Evolutionary conservation across 2,113 vertebrate genomes (phyloP), one percentile per base, ranked within the genome.

Genomic region (Vulpes lagopus): DNA sequence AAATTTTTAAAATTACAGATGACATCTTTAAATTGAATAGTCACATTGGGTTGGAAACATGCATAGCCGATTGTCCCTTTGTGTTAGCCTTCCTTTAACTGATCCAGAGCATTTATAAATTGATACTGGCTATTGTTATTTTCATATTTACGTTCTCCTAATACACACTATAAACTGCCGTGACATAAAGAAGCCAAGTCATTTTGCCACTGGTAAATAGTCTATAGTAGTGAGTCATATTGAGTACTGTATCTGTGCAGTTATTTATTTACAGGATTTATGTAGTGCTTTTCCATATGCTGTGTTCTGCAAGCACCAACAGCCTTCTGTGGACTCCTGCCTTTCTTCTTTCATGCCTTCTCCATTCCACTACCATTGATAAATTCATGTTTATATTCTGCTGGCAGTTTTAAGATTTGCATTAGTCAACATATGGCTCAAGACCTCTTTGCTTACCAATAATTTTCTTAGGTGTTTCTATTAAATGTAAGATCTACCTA

Each of bases 191-290:
- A 93, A 85, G 32, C 22, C 23, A 80, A 82, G 82, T 30, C 74
- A 81, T 82, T 94, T 88, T 90, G 92, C 64, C 79, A 69, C 32
- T 95, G 57, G 92, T 53, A 88, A 81, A 83, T 80, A 51, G 73
- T 82, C 71, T 93, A 22, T 35, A 51, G 25, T 22, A 91, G 64
- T 57, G 81, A 94, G 38, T 92, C 67, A 74, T 49, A 32, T 15
- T 69, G 51, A 74, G 71, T 64, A 82, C 79, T 69, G 80, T 59
- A 86, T 73, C 30, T 62, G 5, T 69, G 74, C 8, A 30, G 60
- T 94, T 82, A 87, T 59, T 95, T 91, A 64, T 93, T 87, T 89
- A 73, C 14, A 85, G 76, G 76, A 86, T 86, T 80, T 95, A 38
- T 83, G 25, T 27, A 74, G 55, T 83, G 30, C 38, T 81, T 95